Conservation (phyloP, 2,113 vertebrate species). For the Suricata suricatta region DNA sequence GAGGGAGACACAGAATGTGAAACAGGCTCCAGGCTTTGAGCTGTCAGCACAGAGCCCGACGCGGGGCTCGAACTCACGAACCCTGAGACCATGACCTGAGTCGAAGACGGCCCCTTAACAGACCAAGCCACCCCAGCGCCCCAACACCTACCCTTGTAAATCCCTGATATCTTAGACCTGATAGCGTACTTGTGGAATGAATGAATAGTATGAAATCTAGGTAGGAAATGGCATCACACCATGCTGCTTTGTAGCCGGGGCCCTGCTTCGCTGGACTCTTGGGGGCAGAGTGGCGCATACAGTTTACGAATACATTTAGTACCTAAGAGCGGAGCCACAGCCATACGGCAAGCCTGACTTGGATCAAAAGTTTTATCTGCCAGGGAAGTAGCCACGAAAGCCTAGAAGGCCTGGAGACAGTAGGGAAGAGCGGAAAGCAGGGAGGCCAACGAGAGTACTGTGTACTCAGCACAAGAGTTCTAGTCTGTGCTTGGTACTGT, state of each 20-base stretch:
- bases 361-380: background rate
- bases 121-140: too few species aligned
- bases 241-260: background rate
- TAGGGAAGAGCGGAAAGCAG: background rate
- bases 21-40: too few species aligned
- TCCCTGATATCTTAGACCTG: background rate
- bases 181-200: background rate
- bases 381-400: background rate
- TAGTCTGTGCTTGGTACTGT: slow-evolving; percentile 68
- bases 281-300: background rate
- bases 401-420: background rate
- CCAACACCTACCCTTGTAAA: background rate
- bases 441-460: background rate
- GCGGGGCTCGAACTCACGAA: too few species aligned
- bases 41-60: too few species aligned
- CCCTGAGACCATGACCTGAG: too few species aligned
- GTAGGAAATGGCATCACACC: background rate
- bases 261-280: background rate
- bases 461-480: slow-evolving; percentile 57
- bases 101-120: too few species aligned
- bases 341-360: background rate
- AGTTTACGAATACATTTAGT: background rate
- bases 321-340: background rate
- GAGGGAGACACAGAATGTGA: too few species aligned
- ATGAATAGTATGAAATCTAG: background rate